Conservation (phyloP, 92 coral and sea anemone species). For the Zoanthus sansibaricus region DNA sequence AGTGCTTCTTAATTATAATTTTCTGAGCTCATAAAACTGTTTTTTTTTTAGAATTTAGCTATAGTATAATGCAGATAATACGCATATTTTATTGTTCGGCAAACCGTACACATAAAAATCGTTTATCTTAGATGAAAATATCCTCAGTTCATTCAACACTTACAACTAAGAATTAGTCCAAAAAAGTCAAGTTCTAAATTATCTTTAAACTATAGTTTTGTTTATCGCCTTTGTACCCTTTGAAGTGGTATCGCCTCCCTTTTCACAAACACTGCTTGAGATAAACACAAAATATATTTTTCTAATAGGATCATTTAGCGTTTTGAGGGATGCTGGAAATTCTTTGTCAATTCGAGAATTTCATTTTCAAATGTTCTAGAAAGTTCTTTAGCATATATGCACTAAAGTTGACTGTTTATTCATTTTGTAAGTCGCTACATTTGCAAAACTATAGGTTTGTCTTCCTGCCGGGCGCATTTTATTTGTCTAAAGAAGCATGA, state of each 20-base stretch:
- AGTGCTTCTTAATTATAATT: too few species aligned
- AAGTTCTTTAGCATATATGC: too few species aligned
- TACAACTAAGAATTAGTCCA: not conserved
- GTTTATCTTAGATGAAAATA: slow-evolving; percentile 15
- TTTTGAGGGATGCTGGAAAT: not conserved
- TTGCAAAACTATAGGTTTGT: too few species aligned
- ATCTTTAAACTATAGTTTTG: not conserved
- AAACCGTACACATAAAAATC: slow-evolving; percentile 17
- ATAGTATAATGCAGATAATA: not conserved
- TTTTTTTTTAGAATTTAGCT: too few species aligned
- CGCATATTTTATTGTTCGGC: not conserved
- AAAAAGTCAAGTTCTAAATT: slow-evolving; percentile 1
- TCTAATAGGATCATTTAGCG: not conserved
- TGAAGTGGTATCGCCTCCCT: not conserved
- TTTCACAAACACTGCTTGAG: not conserved
- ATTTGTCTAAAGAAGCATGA: too few species aligned
- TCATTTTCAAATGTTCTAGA: not conserved
- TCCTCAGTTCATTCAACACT: slow-evolving; percentile 20
- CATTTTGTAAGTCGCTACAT: too few species aligned
- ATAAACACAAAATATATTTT: not conserved
- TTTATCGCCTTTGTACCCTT: not conserved
- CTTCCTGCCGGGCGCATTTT: too few species aligned
- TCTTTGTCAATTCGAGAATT: not conserved
- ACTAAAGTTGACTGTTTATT: too few species aligned
- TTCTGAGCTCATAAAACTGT: too few species aligned